These are phyloP conservation scores for Solea senegalensis DNA, from an alignment of 2,113 vertebrate genomes.

Conservation along the genomic window DNA sequence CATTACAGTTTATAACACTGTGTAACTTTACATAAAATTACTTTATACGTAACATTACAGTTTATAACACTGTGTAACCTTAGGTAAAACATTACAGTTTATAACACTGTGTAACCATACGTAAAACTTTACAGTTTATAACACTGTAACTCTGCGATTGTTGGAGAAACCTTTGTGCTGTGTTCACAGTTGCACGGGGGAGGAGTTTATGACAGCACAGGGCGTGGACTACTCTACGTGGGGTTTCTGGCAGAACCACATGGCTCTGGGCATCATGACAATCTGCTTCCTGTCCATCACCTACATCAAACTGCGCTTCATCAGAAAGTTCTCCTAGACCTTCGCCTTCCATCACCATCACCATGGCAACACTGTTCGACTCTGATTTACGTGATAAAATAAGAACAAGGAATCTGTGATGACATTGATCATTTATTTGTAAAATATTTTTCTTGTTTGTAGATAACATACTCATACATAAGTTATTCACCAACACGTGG, in stretches of 20 bases:
- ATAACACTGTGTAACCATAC: too few species aligned
- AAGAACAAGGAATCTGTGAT: not conserved
- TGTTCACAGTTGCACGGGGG: conserved; percentile 81
- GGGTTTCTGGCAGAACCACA: conserved; percentile 91
- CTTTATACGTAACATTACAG: not conserved
- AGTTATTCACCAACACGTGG: conserved; percentile 25
- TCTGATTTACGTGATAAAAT: not conserved
- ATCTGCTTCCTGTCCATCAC: conserved; percentile 85
- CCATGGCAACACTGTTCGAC: not conserved
- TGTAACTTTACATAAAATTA: too few species aligned
- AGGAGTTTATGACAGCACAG: conserved; percentile 79
- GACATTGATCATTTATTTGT: not conserved
- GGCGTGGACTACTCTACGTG: conserved; percentile 84
- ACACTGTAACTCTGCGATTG: too few species aligned
- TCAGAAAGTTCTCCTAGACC: conserved; percentile 89
- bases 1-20: too few species aligned
- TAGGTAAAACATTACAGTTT: too few species aligned
- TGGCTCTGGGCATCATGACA: conserved; percentile 86
- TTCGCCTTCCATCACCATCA: not conserved
- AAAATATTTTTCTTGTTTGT: not conserved
- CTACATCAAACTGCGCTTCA: conserved; percentile 88
- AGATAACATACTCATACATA: not conserved
- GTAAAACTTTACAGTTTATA: too few species aligned
- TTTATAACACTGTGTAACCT: too few species aligned
- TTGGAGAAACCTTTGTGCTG: not conserved